phyloP scores from a whole-genome alignment of 2,797 vertebrate species.

The Sebastes cheni region DNA sequence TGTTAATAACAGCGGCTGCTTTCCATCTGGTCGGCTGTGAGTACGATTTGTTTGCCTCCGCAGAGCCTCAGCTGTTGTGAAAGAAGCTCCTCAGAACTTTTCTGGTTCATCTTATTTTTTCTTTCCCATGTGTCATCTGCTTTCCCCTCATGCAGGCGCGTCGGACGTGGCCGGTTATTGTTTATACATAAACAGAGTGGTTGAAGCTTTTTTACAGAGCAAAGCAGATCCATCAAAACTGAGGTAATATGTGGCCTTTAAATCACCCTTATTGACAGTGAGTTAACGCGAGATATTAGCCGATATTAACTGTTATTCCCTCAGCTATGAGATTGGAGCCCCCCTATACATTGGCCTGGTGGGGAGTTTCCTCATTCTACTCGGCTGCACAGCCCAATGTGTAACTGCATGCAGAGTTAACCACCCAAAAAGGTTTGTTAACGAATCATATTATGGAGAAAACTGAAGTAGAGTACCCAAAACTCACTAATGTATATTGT shows the following conservation, averaged over 20 bases:
- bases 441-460: too few relatives aligned
- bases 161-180: slow-evolving; percentile 46
- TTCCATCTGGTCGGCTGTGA: slow-evolving; percentile 45
- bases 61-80: background rate
- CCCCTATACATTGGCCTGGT: slow-evolving; percentile 45
- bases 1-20: slow-evolving; percentile 34
- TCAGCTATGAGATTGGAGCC: slow-evolving; percentile 45
- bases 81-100: background rate
- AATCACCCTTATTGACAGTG: background rate
- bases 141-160: slow-evolving; percentile 36
- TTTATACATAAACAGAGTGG: slow-evolving; percentile 66
- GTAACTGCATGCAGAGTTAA: slow-evolving; percentile 11
- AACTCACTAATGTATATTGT: background rate
- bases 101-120: slow-evolving; percentile 5
- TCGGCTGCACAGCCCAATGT: slow-evolving; percentile 24
- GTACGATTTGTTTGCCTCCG: background rate
- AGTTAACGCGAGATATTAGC: background rate
- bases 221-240: slow-evolving; percentile 52
- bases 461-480: too few relatives aligned
- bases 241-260: slow-evolving; percentile 12
- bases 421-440: slow-evolving; percentile 21
- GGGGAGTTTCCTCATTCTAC: slow-evolving; percentile 32
- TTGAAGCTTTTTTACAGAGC: slow-evolving; percentile 38
- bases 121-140: background rate
- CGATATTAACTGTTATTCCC: fast-evolving